phyloP scores from a whole-genome alignment of 2,113 vertebrate species.

The Pleuronectes platessa region DNA sequence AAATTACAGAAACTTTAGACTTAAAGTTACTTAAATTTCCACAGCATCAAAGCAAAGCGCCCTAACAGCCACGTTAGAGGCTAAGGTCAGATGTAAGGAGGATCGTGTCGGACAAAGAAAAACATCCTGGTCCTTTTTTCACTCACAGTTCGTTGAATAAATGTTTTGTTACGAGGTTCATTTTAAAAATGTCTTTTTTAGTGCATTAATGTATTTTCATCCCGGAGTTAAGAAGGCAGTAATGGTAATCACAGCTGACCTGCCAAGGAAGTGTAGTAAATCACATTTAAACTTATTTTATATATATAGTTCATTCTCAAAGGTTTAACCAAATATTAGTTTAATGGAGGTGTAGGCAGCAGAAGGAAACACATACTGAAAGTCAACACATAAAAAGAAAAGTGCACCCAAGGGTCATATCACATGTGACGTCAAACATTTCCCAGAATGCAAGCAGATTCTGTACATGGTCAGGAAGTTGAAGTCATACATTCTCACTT shows the following conservation, averaged over 20 bases:
- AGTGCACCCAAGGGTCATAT: too few species aligned
- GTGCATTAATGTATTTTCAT: too few species aligned
- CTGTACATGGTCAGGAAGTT: too few species aligned
- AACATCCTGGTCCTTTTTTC: conserved; percentile 49
- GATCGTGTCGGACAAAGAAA: conserved; percentile 33
- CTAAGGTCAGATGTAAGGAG: conserved; percentile 64
- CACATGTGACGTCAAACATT: too few species aligned
- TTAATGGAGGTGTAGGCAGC: neutral
- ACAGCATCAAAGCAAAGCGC: conserved; percentile 11
- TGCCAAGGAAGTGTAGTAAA: too few species aligned
- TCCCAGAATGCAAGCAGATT: too few species aligned
- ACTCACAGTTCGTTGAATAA: neutral
- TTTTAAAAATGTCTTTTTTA: neutral
- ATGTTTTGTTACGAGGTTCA: neutral
- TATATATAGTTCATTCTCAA: neutral
- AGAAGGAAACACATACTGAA: too few species aligned
- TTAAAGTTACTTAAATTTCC: conserved; percentile 7
- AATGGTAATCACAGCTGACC: too few species aligned
- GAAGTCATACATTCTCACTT: too few species aligned
- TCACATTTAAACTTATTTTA: neutral
- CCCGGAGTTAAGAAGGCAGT: too few species aligned
- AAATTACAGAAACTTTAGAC: too few species aligned
- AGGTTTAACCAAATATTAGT: neutral
- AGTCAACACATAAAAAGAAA: too few species aligned
- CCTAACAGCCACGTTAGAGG: conserved; percentile 30